Evolutionary conservation across 2,888 invertebrate genomes (phyloP), one percentile per base, ranked within the genome.

Genomic region (Operophtera brumata): DNA sequence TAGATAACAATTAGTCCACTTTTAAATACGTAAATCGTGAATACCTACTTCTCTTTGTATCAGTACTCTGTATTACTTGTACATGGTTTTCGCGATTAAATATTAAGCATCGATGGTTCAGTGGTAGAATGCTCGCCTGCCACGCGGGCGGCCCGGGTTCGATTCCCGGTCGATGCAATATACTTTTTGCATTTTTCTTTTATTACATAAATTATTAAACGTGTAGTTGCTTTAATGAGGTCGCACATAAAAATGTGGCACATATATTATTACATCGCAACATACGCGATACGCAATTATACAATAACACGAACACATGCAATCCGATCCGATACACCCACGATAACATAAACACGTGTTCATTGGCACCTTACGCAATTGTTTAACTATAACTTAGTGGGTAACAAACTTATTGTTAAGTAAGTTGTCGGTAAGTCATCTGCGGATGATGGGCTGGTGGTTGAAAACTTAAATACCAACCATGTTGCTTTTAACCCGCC

Each of bases 141-240:
- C 89, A 90, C 90, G 90, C 90, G 90, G 90, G 90, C 90, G 90
- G 90, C 90, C 90, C 90, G 90, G 90, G 90, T 90, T 90, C 90
- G 90, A 90, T 91, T 90, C 90, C 90, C 90, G 90, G 90, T 85
- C 90, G 90, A 90, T 90, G 90, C 90, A 90, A 0, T 1, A 11
- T 5, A 13, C 36, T 12, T 6, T 36, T 36, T 36, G 20, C n/a
- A n/a, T 20, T 20, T 20, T 10, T 39, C 20, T 10, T 39, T 20
- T 10, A 20, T 36, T 36, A 4, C 12, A 7, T 4, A 13, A 11
- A 4, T 7, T 7, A 36, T 13, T 13, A 5, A 1, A 6, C 4
- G 11, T 36, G 2, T 34, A 20, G n/a, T n/a, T n/a, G n/a, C n/a
- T n/a, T n/a, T n/a, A n/a, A n/a, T n/a, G n/a, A n/a, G n/a, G n/a